A percentile compares a stretch with the other conserved stretches of the same genome.
These are phyloP conservation scores for Kryptolebias marmoratus DNA, from an alignment of 2,113 vertebrate genomes.

Conservation along the genomic window DNA sequence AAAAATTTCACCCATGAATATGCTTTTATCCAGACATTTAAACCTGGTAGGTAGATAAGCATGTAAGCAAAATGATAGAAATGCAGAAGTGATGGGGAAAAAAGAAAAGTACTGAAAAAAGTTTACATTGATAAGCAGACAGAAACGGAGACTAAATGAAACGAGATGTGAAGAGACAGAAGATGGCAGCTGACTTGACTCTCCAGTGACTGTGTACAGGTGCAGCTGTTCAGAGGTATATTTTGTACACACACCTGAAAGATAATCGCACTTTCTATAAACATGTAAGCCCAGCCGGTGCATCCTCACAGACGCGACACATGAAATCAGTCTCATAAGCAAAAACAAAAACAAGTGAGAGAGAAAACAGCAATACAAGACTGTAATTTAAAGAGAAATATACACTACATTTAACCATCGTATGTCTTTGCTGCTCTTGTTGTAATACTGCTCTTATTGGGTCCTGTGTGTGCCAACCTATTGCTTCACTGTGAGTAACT, in stretches of 20 bases:
- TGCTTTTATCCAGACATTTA: not conserved
- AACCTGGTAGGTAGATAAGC: not conserved
- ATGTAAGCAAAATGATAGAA: constrained; percentile 18
- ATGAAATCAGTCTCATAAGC: constrained; percentile 1
- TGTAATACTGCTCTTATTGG: constrained; percentile 36
- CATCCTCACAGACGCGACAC: constrained; percentile 25
- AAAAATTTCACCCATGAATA: not conserved
- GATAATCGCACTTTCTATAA: constrained; percentile 35
- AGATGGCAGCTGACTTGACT: constrained; percentile 29
- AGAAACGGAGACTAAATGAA: constrained; percentile 34
- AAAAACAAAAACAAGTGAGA: constrained; percentile 24
- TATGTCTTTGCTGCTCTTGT: constrained; percentile 20
- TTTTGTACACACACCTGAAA: constrained; percentile 30
- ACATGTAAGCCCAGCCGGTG: constrained; percentile 36
- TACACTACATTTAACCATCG: not conserved
- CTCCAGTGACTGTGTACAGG: constrained; percentile 36
- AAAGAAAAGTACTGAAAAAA: not conserved
- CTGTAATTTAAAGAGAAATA: constrained; percentile 37
- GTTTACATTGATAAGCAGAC: constrained; percentile 16
- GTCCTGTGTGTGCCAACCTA: constrained; percentile 10
- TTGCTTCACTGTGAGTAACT: constrained; percentile 53
- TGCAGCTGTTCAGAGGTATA: constrained; percentile 56
- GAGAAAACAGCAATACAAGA: not conserved
- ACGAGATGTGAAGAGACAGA: constrained; percentile 31
- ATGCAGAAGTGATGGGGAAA: not conserved